phyloP scores from a whole-genome alignment of 2,797 vertebrate species.

The Chaenodraco wilsoni region DNA sequence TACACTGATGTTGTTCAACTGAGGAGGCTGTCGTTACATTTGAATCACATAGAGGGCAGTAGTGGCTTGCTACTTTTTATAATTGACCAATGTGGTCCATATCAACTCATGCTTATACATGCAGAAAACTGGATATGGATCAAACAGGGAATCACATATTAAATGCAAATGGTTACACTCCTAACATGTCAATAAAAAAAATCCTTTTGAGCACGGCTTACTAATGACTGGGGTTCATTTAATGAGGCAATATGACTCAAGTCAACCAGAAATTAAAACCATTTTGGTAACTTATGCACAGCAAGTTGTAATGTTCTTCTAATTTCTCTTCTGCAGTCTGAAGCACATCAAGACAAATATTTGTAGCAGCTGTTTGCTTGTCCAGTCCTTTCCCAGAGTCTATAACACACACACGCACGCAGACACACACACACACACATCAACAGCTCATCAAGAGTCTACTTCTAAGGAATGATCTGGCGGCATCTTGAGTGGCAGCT shows the following conservation, averaged over 20 bases:
- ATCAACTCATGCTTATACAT: slow-evolving; percentile 22
- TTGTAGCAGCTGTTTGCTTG: slow-evolving; percentile 54
- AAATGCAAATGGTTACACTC: slow-evolving; percentile 4
- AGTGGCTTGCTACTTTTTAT: slow-evolving; percentile 44
- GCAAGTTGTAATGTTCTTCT: slow-evolving; percentile 7
- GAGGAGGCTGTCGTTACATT: slow-evolving; percentile 38
- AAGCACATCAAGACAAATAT: slow-evolving; percentile 44
- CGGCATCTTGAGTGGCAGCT: slow-evolving; percentile 61
- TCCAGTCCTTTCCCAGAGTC: slow-evolving; percentile 19
- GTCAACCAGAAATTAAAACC: slow-evolving; percentile 10
- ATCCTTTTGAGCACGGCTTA: not conserved
- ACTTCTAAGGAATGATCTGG: slow-evolving; percentile 54
- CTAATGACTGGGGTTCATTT: not conserved
- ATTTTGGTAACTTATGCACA: slow-evolving; percentile 22
- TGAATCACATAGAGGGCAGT: slow-evolving; percentile 75
- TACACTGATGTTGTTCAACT: slow-evolving; percentile 14
- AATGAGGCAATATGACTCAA: slow-evolving; percentile 1
- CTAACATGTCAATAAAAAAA: not conserved
- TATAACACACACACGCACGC: slow-evolving; percentile 12
- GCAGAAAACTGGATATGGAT: slow-evolving; percentile 21
- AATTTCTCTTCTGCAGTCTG: slow-evolving; percentile 32
- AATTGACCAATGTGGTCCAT: slow-evolving; percentile 13
- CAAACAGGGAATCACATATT: slow-evolving; percentile 22
- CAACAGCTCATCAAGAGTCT: slow-evolving; percentile 49
- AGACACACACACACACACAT: slow-evolving; percentile 31